phyloP scores from a whole-genome alignment of 2,113 vertebrate species.

The Oryctolagus cuniculus region DNA sequence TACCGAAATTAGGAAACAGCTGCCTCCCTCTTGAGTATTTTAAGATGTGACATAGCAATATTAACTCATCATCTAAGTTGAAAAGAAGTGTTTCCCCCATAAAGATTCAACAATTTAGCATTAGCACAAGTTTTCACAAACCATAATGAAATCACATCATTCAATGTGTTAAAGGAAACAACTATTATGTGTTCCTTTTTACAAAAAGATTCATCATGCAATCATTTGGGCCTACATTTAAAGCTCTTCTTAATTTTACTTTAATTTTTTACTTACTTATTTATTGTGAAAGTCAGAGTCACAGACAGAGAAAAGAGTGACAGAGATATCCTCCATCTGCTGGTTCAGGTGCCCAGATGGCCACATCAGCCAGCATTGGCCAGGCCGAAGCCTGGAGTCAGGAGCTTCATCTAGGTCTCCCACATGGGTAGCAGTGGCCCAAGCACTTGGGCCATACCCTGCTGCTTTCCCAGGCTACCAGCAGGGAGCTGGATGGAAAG shows the following conservation, averaged over 20 bases:
- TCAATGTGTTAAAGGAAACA: not conserved
- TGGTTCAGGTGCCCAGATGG: too few relatives aligned
- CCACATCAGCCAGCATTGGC: too few relatives aligned
- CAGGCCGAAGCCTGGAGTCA: too few relatives aligned
- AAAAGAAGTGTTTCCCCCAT: slow-evolving; percentile 35
- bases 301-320: too few relatives aligned
- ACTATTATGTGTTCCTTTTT: not conserved
- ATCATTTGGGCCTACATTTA: not conserved
- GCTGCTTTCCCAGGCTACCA: too few relatives aligned
- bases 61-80: not conserved
- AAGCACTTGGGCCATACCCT: too few relatives aligned
- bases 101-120: not conserved
- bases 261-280: too few relatives aligned
- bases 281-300: too few relatives aligned
- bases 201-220: not conserved
- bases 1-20: not conserved
- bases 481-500: too few relatives aligned
- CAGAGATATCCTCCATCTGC: too few relatives aligned
- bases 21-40: not conserved
- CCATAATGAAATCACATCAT: not conserved
- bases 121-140: not conserved
- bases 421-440: too few relatives aligned
- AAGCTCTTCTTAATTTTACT: not conserved
- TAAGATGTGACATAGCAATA: not conserved
- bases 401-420: too few relatives aligned